These are phyloP conservation scores for Meleagris gallopavo DNA, from an alignment of 2,113 vertebrate genomes.

Conservation along the genomic window DNA sequence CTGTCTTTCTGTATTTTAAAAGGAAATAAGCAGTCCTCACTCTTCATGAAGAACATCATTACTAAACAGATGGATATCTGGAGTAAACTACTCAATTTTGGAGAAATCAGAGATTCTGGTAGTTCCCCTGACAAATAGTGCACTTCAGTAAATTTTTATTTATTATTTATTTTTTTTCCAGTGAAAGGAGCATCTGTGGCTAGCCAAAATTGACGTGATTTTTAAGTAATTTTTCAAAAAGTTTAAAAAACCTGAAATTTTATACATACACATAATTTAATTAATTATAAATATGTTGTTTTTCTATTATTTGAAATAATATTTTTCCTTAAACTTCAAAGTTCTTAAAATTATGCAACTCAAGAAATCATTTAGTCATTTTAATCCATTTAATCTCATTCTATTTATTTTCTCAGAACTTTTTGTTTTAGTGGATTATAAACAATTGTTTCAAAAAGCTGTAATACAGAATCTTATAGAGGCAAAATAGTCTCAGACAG, in stretches of 20 bases:
- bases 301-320: neutral
- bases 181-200: neutral
- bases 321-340: neutral
- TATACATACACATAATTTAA: too few species aligned
- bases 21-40: neutral
- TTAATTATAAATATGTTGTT: neutral
- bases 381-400: neutral
- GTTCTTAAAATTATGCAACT: accelerated
- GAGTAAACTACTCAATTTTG: neutral
- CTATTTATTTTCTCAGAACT: neutral
- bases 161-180: neutral
- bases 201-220: neutral
- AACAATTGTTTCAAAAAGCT: neutral
- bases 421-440: neutral
- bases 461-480: neutral
- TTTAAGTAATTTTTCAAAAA: neutral
- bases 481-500: neutral
- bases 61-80: neutral
- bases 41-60: neutral
- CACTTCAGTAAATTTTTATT: neutral
- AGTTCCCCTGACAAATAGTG: neutral
- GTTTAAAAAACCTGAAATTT: too few species aligned
- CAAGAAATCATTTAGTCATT: neutral
- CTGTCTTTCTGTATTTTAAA: neutral
- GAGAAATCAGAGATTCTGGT: neutral